A percentile compares a stretch with the other conserved stretches of the same genome.
phyloP scores from a whole-genome alignment of 1,140 invertebrate genomes.

The Scylla paramamosain region DNA sequence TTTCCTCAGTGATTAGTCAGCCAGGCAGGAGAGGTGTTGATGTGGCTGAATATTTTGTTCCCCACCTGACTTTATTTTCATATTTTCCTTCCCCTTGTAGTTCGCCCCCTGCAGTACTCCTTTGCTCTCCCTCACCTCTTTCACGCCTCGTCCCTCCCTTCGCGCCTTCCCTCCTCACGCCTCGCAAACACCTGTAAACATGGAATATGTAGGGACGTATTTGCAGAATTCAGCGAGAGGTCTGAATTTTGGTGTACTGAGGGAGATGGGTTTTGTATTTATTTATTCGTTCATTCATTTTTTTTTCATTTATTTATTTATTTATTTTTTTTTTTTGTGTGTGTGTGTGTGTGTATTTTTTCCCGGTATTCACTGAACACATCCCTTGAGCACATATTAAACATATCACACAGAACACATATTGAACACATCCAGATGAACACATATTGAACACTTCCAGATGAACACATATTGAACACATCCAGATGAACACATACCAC shows the following conservation, averaged over 20 bases:
- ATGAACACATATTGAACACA: too few relatives aligned
- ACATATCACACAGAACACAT: too few relatives aligned
- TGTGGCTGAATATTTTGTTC: not conserved
- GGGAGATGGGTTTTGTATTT: too few relatives aligned
- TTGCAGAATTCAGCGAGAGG: not conserved
- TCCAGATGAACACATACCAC: too few relatives aligned
- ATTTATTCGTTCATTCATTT: too few relatives aligned
- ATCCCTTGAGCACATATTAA: not conserved
- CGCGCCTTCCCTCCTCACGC: not conserved
- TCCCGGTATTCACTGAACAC: not conserved
- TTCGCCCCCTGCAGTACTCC: not conserved
- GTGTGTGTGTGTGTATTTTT: too few relatives aligned
- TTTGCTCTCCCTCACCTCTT: not conserved
- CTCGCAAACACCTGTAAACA: not conserved
- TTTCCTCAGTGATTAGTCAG: not conserved
- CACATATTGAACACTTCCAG: too few relatives aligned
- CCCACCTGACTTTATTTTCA: not conserved
- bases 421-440: too few relatives aligned
- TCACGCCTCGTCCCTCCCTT: constrained; percentile 8
- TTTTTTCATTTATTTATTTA: too few relatives aligned
- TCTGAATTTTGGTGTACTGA: too few relatives aligned
- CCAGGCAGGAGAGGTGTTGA: not conserved
- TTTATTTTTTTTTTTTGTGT: too few relatives aligned
- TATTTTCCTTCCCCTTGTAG: not conserved
- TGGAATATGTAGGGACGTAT: not conserved